Percentiles rank a stretch among this genome's conserved stretches.
Evolutionary conservation across 2,113 vertebrate species (phyloP).

Genomic region (Panthera uncia): DNA sequence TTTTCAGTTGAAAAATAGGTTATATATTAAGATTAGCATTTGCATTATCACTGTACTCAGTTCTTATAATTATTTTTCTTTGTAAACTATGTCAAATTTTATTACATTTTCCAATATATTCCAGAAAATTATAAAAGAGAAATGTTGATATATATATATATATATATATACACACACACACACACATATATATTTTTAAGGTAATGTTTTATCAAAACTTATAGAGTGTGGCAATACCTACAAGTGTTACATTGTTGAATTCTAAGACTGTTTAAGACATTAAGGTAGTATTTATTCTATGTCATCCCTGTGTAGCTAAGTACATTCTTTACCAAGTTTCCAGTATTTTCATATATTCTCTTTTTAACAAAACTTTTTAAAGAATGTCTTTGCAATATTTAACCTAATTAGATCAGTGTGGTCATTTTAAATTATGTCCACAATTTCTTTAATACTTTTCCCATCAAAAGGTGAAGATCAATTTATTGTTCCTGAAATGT

Average conservation of each 20-base stretch:
- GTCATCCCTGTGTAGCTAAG: neutral
- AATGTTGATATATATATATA: neutral
- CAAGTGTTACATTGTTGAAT: neutral
- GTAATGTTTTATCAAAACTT: neutral
- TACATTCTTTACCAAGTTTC: neutral
- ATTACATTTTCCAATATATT: neutral
- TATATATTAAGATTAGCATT: neutral
- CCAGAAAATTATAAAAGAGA: neutral
- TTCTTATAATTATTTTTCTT: neutral
- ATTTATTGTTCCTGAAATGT: neutral
- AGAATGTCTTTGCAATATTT: neutral
- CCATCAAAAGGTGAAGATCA: neutral
- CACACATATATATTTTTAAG: neutral
- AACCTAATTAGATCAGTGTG: neutral
- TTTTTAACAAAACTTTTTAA: neutral
- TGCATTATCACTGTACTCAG: neutral
- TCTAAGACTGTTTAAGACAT: neutral
- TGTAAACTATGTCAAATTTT: neutral
- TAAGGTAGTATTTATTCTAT: neutral
- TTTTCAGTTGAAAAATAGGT: neutral
- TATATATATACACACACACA: neutral
- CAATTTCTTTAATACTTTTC: neutral
- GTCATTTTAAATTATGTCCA: neutral
- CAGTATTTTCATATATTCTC: neutral
- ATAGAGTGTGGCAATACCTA: neutral